A percentile compares a stretch with the other conserved stretches of the same genome.
Evolutionary conservation across 2,888 invertebrate genomes (phyloP).

Genomic region (Eristalis pertinax): DNA sequence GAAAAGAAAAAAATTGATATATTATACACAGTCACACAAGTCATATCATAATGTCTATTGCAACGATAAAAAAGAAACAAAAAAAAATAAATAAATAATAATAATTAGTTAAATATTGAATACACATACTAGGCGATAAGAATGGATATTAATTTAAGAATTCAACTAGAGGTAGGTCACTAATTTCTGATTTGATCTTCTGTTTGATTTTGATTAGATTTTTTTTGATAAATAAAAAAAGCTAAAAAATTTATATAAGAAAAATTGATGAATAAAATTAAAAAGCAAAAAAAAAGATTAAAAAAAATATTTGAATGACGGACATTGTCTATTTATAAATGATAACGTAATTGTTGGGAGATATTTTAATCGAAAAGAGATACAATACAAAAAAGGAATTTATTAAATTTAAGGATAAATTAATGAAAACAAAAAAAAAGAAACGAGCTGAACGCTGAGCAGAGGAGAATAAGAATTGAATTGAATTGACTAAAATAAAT

Average conservation of each 20-base stretch:
- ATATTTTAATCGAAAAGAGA: constrained; percentile 67
- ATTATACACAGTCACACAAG: constrained; percentile 67
- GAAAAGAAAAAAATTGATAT: too few relatives aligned
- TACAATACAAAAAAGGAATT: constrained; percentile 72
- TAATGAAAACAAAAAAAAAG: background rate
- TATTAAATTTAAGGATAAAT: constrained; percentile 72
- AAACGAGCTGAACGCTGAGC: background rate
- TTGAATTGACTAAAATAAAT: constrained; percentile 63
- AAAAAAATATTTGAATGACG: constrained; percentile 40
- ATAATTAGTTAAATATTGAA: constrained; percentile 63
- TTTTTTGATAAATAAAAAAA: background rate
- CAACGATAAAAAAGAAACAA: constrained; percentile 73
- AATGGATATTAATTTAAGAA: constrained; percentile 57
- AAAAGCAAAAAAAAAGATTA: background rate
- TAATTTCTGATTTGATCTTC: constrained; percentile 10
- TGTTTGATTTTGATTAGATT: background rate
- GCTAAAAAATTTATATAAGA: background rate
- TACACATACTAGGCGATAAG: constrained; percentile 67
- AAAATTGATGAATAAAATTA: constrained; percentile 13
- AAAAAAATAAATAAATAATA: constrained; percentile 68
- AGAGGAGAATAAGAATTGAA: constrained; percentile 39
- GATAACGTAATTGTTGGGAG: constrained; percentile 63
- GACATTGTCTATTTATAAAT: constrained; percentile 47
- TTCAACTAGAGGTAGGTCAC: constrained; percentile 30
- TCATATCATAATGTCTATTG: constrained; percentile 75